These are phyloP conservation scores for Eumacrocentrus americanus DNA, from an alignment of 2,888 invertebrate species.

Conservation along the genomic window DNA sequence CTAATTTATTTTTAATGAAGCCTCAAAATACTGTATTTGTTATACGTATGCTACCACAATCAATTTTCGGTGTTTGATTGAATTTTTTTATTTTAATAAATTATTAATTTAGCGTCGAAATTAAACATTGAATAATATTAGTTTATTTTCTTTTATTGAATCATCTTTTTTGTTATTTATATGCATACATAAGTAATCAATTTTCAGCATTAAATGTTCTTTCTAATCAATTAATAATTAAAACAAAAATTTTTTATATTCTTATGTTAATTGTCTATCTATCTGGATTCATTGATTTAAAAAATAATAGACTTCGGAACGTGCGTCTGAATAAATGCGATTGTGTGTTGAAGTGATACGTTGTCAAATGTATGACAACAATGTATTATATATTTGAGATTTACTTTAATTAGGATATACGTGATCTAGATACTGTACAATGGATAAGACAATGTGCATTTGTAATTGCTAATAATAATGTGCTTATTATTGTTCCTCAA, in stretches of 20 bases:
- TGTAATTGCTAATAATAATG: slow-evolving; percentile 32
- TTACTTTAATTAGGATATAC: slow-evolving; percentile 33
- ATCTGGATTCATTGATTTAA: background rate
- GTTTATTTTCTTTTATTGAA: background rate
- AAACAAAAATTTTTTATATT: background rate
- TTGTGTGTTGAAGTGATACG: slow-evolving; percentile 26
- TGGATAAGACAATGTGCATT: slow-evolving; percentile 30
- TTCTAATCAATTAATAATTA: background rate
- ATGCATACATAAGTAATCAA: background rate
- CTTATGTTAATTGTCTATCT: background rate
- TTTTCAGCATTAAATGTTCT: background rate
- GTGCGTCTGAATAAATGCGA: background rate
- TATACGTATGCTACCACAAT: background rate
- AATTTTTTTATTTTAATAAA: background rate
- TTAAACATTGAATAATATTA: too few species aligned
- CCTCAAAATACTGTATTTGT: background rate
- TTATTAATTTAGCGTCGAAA: background rate
- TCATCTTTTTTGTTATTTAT: background rate
- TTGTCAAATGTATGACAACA: slow-evolving; percentile 13
- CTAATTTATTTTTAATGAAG: background rate
- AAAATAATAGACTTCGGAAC: slow-evolving; percentile 1
- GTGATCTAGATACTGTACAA: slow-evolving; percentile 13
- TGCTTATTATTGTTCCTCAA: slow-evolving; percentile 35
- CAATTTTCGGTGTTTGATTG: background rate
- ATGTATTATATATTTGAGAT: slow-evolving; percentile 35